phyloP scores from a whole-genome alignment of 2,113 vertebrate genomes.

The Rhea americana region DNA sequence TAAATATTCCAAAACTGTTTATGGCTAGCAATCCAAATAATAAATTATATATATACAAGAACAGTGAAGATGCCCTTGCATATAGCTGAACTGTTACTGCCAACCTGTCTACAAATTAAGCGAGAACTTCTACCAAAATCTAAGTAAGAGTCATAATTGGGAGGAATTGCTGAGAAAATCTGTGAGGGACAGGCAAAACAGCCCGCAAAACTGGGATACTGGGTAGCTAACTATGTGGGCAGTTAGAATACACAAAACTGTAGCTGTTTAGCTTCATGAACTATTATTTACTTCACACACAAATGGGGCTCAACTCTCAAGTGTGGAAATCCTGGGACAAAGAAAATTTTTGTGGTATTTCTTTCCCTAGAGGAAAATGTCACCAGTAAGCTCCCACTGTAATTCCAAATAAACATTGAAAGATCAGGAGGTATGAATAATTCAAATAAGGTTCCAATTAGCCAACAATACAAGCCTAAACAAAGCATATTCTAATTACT shows the following conservation, averaged over 20 bases:
- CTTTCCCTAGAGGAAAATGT: background rate
- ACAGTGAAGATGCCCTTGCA: conserved; percentile 7
- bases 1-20: conserved; percentile 38
- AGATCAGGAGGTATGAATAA: conserved; percentile 34
- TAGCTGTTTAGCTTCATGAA: background rate
- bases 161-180: background rate
- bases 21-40: conserved; percentile 17
- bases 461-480: conserved; percentile 5
- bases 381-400: background rate
- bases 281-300: background rate
- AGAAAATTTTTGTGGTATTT: background rate
- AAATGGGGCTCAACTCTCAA: background rate
- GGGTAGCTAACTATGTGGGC: background rate
- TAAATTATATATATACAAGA: conserved; percentile 21
- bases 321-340: background rate
- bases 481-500: background rate
- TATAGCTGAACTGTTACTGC: background rate
- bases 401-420: background rate
- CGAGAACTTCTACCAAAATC: background rate
- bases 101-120: background rate
- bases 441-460: conserved; percentile 12
- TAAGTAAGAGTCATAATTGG: background rate
- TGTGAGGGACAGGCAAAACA: background rate
- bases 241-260: background rate
- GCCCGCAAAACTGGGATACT: background rate